Evolutionary conservation across 2,113 vertebrate species (phyloP), one percentile per base, ranked within the genome.

Genomic region (Cyprinodon tularosa): DNA sequence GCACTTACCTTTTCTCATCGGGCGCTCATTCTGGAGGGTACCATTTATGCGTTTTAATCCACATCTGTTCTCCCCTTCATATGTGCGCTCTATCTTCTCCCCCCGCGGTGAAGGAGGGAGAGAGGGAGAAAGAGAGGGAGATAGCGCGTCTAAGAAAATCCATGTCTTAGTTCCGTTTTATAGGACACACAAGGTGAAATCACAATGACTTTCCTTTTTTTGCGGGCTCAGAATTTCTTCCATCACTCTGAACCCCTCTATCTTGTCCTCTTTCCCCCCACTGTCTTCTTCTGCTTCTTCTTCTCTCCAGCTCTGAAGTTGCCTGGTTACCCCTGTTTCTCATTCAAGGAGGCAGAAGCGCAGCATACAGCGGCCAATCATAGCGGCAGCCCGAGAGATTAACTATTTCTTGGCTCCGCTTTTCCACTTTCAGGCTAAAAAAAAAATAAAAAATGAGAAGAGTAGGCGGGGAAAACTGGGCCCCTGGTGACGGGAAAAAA

Each of bases 381-480:
- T 72, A 88, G 87, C 83, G 71, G 86, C 88, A 84, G 90, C 85
- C 85, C 74, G 83, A 83, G 83, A 91, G 90, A 92, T 93, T 85
- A 94, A 92, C 91, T 90, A 88, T 92, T 92, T 92, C 89, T 90
- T 92, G 90, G 92, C 92, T 92, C 66, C 82, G 84, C 84, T 86
- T 87, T 90, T 89, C 87, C 72, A 76, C 88, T 88, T 90, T 85
- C 77, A 77, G 81, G 90, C 84, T 57, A 29, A 29, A 29, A 29
- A 29, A 29, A 53, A 20, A 53, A 50, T 15, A 12, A 74, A 88
- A 86, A 92, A 90, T 68, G 89, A 91, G 89, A 83, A 66, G 89
- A 89, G 80, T 88, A 89, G 91, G 92, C 84, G 93, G 86, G 90
- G 91, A 87, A 72, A 80, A 88, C 53, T 84, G 82, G 89, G 88